Percentiles rank a stretch among this genome's conserved stretches.
Evolutionary conservation across 2,888 invertebrate species (phyloP).

Genomic region (Drosophila nigritarsus): DNA sequence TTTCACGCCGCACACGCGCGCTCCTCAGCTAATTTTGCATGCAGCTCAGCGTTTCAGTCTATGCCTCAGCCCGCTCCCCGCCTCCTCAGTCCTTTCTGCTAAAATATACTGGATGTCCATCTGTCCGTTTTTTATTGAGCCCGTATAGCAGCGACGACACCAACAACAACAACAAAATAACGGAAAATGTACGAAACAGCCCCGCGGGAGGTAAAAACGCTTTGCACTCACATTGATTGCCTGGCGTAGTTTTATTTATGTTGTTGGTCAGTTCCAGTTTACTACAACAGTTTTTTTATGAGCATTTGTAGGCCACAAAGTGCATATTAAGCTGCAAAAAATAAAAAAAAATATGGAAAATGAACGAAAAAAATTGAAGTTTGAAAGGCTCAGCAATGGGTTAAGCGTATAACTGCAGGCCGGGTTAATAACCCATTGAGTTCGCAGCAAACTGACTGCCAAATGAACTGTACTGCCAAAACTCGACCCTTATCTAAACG

Average conservation of each 20-base stretch:
- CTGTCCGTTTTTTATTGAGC: constrained; percentile 72
- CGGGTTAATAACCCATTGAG: constrained; percentile 57
- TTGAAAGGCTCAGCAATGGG: constrained; percentile 47
- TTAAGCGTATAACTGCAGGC: constrained; percentile 41
- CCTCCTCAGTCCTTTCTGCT: constrained; percentile 1
- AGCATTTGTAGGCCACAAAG: constrained; percentile 77
- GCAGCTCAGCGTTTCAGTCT: constrained; percentile 71
- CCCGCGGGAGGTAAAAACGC: constrained; percentile 77
- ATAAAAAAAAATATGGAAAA: constrained; percentile 1
- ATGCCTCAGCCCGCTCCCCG: constrained; percentile 12
- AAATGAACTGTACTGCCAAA: constrained; percentile 35
- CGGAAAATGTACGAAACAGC: constrained; percentile 36
- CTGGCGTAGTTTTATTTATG: constrained; percentile 76
- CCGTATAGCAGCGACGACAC: constrained; percentile 51
- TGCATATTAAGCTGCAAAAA: constrained; percentile 69
- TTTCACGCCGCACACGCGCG: constrained; percentile 77
- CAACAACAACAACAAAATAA: constrained; percentile 31
- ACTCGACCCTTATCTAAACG: constrained; percentile 19
- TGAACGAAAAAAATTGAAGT: constrained; percentile 15
- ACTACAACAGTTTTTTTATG: constrained; percentile 62
- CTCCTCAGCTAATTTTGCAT: constrained; percentile 75
- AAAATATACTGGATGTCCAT: constrained; percentile 43
- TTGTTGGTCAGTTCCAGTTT: constrained; percentile 64
- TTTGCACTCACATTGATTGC: constrained; percentile 78
- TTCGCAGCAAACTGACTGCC: constrained; percentile 25